phyloP scores from a whole-genome alignment of 2,797 vertebrate species.

The Xiphophorus birchmanni region DNA sequence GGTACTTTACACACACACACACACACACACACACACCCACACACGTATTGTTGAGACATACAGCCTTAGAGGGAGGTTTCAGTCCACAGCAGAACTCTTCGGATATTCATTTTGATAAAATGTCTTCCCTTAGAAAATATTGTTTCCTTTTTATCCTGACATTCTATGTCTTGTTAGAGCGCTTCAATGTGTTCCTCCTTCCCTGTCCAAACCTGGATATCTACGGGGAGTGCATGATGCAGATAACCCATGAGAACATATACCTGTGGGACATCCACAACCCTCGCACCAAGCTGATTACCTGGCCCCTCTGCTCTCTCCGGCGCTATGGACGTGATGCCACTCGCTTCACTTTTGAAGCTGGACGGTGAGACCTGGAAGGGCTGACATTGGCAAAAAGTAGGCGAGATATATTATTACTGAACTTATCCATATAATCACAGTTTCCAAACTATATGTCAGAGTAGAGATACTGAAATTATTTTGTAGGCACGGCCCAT shows the following conservation, averaged over 20 bases:
- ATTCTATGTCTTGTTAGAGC: conserved; percentile 78
- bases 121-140: neutral
- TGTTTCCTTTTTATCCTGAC: neutral
- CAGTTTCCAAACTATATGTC: neutral
- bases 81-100: neutral
- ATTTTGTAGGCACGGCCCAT: neutral
- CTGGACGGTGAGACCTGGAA: conserved; percentile 87
- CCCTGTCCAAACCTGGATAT: conserved; percentile 97
- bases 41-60: neutral
- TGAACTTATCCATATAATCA: neutral
- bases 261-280: conserved; percentile 99
- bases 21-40: neutral
- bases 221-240: conserved; percentile 98
- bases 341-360: conserved; percentile 97
- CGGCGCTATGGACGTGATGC: conserved; percentile 94
- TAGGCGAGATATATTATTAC: neutral
- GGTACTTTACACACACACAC: conserved; percentile 74
- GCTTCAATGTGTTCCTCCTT: conserved; percentile 96
- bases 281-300: conserved; percentile 93
- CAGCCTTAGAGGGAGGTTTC: neutral
- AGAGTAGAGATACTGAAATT: neutral
- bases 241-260: conserved; percentile 98
- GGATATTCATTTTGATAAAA: neutral
- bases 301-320: conserved; percentile 96
- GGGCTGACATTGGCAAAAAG: too few relatives aligned